Evolutionary conservation across 1,140 invertebrate species (phyloP).

Genomic region (Latrodectus geometricus): DNA sequence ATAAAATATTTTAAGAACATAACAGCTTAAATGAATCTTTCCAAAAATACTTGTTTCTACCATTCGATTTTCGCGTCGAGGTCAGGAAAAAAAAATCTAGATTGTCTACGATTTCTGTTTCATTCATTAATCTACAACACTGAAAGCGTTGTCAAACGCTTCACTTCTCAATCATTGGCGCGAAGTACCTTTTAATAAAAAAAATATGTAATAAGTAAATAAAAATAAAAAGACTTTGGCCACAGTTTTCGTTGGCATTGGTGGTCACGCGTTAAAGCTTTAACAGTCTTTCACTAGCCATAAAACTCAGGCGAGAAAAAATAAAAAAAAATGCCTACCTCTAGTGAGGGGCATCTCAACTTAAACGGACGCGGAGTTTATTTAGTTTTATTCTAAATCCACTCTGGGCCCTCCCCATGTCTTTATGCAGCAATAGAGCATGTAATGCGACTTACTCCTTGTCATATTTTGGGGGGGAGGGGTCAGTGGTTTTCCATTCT

Average conservation of each 20-base stretch:
- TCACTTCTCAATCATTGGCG: slow-evolving; percentile 58
- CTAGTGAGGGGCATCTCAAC: background rate
- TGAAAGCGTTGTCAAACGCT: slow-evolving; percentile 5
- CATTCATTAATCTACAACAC: slow-evolving; percentile 45
- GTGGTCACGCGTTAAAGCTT: slow-evolving; percentile 40
- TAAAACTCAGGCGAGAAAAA: slow-evolving; percentile 28
- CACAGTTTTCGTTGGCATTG: background rate
- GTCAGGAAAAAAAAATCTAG: background rate
- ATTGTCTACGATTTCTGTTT: background rate
- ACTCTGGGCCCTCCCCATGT: slow-evolving; percentile 21
- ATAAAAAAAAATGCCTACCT: background rate
- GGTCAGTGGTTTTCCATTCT: background rate
- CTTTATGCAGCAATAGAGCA: slow-evolving; percentile 58
- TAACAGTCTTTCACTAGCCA: slow-evolving; percentile 39
- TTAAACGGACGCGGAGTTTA: slow-evolving; percentile 36
- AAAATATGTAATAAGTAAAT: background rate
- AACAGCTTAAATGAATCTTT: no score
- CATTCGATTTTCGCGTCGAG: no score
- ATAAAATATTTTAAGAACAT: no score
- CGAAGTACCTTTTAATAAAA: slow-evolving; percentile 26
- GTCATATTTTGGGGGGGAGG: slow-evolving; percentile 44
- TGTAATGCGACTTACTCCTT: slow-evolving; percentile 60
- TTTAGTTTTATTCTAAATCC: slow-evolving; percentile 2
- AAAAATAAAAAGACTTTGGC: background rate
- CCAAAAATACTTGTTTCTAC: no score